Base-by-base conservation (phyloP, 2,797 vertebrate genomes). In the Propithecus perrieri region DNA sequence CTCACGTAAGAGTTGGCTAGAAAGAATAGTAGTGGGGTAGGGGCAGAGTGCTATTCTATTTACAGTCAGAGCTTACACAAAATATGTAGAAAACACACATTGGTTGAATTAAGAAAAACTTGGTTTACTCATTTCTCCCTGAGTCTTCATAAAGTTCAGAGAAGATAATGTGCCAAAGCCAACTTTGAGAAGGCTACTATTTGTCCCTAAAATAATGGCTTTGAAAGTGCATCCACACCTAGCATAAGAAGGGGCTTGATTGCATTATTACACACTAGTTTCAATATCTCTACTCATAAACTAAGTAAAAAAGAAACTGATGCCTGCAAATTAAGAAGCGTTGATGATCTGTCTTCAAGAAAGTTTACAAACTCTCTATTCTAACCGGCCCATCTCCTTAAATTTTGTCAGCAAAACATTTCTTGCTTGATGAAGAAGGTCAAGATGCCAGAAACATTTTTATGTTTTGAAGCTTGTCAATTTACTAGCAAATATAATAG, bases 71-170 rank as follows among this genome's bases (percentile, higher is more conserved):
- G 57, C 43, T 85, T 63, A 59, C 15, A 57, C 4, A 59, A 57
- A 65, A 48, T 67, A 83, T 69, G 75, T 85, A 88, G 85, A 90
- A 95, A 89, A 94, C n/a, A 55, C 11, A 67, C n/a, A n/a, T 72
- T 81, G 8, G n/a, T 43, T 89, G 38, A 93, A 92, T 63, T 79
- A 87, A 78, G 28, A 89, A 88, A 95, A 81, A 38, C 1, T n/a
- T 63, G 18, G 18, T 46, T 76, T 83, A 50, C 41, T 96, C 20
- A 18, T 84, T 91, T 81, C 2, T 92, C n/a, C n/a, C 30, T 38
- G 55, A 46, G 48, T 63, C 59, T 95, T 85, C 20, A 88, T 35
- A 75, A 88, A 85, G 24, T 14, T 92, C 43, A 72, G 69, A 38
- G 33, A 92, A 81, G 72, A 35, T 11, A 88, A 55, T 33, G 30